phyloP scores from a whole-genome alignment of 2,888 invertebrate species.

The Macrophya annulata region DNA sequence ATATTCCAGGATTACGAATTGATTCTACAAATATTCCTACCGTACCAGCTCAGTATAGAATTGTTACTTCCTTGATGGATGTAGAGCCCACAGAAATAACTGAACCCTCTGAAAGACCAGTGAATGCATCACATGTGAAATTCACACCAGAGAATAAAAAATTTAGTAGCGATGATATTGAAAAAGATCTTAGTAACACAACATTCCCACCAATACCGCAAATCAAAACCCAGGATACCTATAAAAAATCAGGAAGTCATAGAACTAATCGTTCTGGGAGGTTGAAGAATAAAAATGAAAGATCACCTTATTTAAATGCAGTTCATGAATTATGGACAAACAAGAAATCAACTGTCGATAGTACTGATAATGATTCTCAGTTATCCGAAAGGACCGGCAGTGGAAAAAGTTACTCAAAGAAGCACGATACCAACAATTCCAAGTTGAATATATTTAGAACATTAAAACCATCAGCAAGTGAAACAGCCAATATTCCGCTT shows the following conservation, averaged over 20 bases:
- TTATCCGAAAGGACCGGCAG: background rate
- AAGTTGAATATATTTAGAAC: constrained; percentile 37
- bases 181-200: background rate
- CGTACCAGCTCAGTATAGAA: constrained; percentile 41
- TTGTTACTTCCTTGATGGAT: constrained; percentile 22
- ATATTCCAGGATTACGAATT: background rate
- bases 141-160: background rate
- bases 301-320: constrained; percentile 27
- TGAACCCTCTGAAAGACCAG: background rate
- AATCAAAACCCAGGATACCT: background rate
- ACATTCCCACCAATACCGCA: background rate
- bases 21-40: constrained; percentile 24
- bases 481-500: background rate
- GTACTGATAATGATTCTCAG: constrained; percentile 50
- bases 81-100: background rate
- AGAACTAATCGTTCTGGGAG: background rate
- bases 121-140: background rate
- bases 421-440: background rate
- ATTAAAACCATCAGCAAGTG: constrained; percentile 16
- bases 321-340: constrained; percentile 46
- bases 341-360: constrained; percentile 18
- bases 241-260: background rate
- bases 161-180: background rate
- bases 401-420: background rate
- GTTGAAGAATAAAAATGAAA: background rate